Evolutionary conservation across 2,888 invertebrate species (phyloP).

Genomic region (Heteropelma amictum): DNA sequence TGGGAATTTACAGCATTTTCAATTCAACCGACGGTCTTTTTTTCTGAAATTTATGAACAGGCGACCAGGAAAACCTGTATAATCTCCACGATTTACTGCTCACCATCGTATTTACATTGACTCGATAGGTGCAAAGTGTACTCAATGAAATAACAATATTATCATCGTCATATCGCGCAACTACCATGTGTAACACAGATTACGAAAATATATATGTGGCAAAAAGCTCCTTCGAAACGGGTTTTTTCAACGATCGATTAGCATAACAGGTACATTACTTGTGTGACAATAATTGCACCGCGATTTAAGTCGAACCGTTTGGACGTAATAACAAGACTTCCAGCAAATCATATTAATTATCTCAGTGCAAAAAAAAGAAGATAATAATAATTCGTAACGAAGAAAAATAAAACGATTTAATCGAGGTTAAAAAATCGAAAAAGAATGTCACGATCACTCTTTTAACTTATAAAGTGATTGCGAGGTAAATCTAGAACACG

Average conservation of each 20-base stretch:
- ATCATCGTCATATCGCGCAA: neutral
- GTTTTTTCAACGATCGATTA: conserved; percentile 16
- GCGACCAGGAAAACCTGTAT: neutral
- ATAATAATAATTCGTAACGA: neutral
- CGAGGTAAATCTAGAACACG: conserved; percentile 18
- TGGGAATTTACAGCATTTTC: too few relatives aligned
- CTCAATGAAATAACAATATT: conserved; percentile 1
- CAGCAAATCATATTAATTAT: neutral
- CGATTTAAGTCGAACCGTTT: neutral
- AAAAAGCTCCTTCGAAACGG: conserved; percentile 5
- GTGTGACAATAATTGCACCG: neutral
- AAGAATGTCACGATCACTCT: neutral
- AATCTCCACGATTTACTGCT: neutral
- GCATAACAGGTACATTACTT: conserved; percentile 24
- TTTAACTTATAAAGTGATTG: conserved; percentile 29
- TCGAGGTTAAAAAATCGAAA: neutral
- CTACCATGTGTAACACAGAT: conserved; percentile 1
- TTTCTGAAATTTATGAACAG: too few relatives aligned
- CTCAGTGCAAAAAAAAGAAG: neutral
- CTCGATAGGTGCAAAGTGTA: neutral
- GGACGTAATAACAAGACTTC: neutral
- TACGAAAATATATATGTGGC: conserved; percentile 8
- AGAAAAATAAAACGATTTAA: neutral
- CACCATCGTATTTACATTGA: neutral
- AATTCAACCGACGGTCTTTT: too few relatives aligned